These are phyloP conservation scores for Alectura lathami DNA, from an alignment of 2,113 vertebrate genomes.

Conservation along the genomic window DNA sequence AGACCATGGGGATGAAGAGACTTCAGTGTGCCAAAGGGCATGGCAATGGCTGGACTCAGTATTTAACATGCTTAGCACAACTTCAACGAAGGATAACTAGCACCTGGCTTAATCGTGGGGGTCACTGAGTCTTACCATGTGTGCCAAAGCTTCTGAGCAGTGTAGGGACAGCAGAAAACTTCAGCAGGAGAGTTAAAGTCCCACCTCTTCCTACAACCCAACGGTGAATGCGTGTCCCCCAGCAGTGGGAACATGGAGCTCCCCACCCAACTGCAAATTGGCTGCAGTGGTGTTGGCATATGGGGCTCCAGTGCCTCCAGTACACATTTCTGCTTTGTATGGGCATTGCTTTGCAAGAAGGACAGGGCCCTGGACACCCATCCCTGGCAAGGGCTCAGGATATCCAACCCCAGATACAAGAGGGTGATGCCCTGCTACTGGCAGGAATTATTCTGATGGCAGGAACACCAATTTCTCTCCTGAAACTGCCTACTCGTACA, in stretches of 20 bases:
- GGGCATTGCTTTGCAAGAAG: background rate
- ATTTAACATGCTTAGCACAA: background rate
- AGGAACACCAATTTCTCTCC: background rate
- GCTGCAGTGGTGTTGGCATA: background rate
- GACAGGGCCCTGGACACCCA: background rate
- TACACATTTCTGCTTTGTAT: accelerated
- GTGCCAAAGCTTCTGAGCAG: background rate
- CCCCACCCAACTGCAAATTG: accelerated
- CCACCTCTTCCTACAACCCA: background rate
- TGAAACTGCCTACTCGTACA: background rate
- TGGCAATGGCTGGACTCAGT: background rate
- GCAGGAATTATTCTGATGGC: accelerated
- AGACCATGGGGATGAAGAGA: background rate
- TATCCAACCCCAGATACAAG: background rate
- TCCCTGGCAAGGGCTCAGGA: background rate
- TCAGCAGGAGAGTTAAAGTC: background rate
- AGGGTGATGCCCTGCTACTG: background rate
- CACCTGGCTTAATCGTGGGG: background rate
- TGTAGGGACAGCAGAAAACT: background rate
- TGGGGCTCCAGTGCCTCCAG: accelerated
- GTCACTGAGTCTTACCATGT: background rate
- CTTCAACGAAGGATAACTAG: background rate
- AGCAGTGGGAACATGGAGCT: background rate
- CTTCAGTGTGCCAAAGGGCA: accelerated
- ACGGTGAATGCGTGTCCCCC: accelerated